Evolutionary conservation across 2,797 vertebrate species (phyloP), one percentile per base, ranked within the genome.

Genomic region (Clarias fuscus): DNA sequence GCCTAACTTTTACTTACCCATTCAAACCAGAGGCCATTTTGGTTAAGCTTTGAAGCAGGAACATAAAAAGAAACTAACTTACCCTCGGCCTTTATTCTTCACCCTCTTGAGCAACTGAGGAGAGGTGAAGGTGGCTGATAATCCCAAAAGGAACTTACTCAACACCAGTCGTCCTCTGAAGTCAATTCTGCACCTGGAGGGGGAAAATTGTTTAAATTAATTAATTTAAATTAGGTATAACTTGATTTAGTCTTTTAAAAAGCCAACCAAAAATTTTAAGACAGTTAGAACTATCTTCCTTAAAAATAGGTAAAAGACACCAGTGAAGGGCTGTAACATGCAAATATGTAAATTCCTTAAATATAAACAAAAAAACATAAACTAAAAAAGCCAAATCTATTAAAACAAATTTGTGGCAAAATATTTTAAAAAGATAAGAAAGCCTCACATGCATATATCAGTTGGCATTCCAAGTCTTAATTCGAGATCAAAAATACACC

Each of bases 401-500:
- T 87, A 68, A 79, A 86, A 88, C 85, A 86, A 89, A 88, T 85
- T 84, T 86, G 71, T 82, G 58, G 81, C 67, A 84, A 85, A 62
- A 79, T 48, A 89, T 87, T 84, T 62, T 24, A 68, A 30, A 88
- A 87, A 84, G 73, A 30, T 86, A 84, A 82, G 88, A 90, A 90
- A 88, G 82, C 84, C 88, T 84, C 90, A 91, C 87, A 92, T 83
- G 90, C 88, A 92, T 86, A 89, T 77, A 88, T 90, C 88, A 92
- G 83, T 91, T 92, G 91, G 88, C 91, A 91, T 86, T 92, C 89
- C 90, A 90, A 91, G 85, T 89, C 91, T 90, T 90, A 91, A 90
- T 91, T 91, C 85, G 90, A 90, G 91, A 88, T 91, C 89, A 90
- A 93, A 91, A 90, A 92, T 91, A 93, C 91, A 92, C 92, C 91